Evolutionary conservation across 1,140 invertebrate species (phyloP).

Genomic region (Diprion similis): DNA sequence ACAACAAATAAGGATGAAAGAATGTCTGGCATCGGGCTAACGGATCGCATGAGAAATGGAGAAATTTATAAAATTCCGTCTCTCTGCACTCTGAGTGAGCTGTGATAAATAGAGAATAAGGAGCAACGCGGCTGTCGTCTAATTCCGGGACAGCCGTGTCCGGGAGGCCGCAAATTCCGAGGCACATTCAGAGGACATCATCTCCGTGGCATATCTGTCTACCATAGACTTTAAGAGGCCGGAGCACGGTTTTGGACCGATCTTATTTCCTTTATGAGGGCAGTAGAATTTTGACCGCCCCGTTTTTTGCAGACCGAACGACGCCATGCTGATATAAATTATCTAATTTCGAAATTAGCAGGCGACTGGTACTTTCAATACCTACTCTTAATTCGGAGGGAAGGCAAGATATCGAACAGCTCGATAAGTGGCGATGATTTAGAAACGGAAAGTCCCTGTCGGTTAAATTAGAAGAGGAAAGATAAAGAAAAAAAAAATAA

Average conservation of each 20-base stretch:
- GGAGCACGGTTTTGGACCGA: no score
- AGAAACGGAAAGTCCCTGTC: conserved; percentile 1
- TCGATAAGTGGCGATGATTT: neutral
- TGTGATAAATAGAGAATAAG: no score
- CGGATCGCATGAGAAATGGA: no score
- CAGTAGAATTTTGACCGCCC: neutral
- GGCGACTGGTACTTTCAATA: neutral
- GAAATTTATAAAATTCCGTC: neutral
- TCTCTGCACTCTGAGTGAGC: no score
- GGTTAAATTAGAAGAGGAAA: neutral
- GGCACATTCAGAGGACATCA: neutral
- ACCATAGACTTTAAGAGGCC: no score
- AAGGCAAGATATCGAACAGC: neutral
- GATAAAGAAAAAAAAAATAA: no score
- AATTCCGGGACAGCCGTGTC: neutral
- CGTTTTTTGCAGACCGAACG: neutral
- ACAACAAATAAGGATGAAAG: no score
- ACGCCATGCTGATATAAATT: neutral
- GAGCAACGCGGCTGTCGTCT: neutral
- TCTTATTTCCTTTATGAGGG: no score
- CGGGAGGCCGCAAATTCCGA: neutral
- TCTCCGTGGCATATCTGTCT: neutral
- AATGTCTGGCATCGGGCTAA: no score
- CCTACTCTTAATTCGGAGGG: neutral
- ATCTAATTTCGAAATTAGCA: neutral